Percentiles rank a stretch among this genome's conserved stretches.
phyloP scores from a whole-genome alignment of 2,797 vertebrate species.

The Strix occidentalis region DNA sequence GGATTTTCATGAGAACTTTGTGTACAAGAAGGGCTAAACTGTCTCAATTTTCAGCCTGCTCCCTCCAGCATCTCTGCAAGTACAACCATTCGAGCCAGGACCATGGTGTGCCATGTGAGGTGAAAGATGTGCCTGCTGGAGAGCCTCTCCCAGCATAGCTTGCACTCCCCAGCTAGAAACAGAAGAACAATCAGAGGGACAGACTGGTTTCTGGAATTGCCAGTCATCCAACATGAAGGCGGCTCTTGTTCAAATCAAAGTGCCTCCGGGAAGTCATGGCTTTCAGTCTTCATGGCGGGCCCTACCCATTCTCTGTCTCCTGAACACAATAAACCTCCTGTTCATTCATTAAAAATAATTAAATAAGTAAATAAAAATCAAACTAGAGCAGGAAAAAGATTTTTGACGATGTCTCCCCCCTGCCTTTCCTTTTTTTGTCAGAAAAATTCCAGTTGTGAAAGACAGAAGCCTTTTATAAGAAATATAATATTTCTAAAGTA shows the following conservation, averaged over 20 bases:
- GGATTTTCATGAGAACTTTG: not conserved
- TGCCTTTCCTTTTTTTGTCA: not conserved
- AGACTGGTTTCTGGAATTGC: not conserved
- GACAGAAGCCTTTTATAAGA: not conserved
- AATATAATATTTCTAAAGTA: not conserved
- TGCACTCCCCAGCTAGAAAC: not conserved
- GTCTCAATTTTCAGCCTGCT: not conserved
- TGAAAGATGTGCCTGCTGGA: not conserved
- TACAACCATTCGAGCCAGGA: rapidly evolving
- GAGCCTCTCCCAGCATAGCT: not conserved
- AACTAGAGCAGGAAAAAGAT: not conserved
- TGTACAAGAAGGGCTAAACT: not conserved
- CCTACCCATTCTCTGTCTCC: not conserved
- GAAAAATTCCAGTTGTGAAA: not conserved
- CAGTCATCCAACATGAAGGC: not conserved
- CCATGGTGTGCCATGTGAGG: rapidly evolving
- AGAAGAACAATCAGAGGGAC: rapidly evolving
- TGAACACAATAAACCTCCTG: not conserved
- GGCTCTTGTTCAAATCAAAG: not conserved
- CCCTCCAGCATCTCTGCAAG: not conserved
- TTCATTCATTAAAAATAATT: slow-evolving; percentile 23
- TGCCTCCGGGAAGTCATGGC: not conserved
- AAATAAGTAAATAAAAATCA: not conserved
- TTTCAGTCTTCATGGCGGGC: not conserved
- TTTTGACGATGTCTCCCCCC: not conserved